Base-by-base conservation (phyloP, 2,888 invertebrate species). In the Eristalis arbustorum region DNA sequence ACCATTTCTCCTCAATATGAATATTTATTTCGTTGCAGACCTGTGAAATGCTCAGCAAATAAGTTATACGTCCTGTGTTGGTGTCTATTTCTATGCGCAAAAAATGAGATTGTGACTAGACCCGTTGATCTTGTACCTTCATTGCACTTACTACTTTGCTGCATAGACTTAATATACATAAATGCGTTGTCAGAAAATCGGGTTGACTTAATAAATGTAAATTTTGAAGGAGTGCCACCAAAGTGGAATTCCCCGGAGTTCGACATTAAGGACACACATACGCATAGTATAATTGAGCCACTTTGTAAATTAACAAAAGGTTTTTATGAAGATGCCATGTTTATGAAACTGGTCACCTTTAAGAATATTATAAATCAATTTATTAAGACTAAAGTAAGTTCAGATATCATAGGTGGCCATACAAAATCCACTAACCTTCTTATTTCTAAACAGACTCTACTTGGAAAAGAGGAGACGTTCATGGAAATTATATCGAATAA, bases 81-180 rank as follows among this genome's bases (percentile, higher is more conserved):
- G 99, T 97, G 97, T 69, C 93, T 99, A 80, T 99, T 98, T 93
- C 95, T 98, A 42, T 96, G 97, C 91, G 96, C 98, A 14, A 97
- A 97, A 93, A 97, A 97, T 68, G 96, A 97, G 91, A 96, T 97
- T 91, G 95, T 96, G 59, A 95, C 96, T 73, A 96, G 97, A 31
- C 96, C 97, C 66, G 97, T 98, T 91, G 99, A 99, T 93, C 94
- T 99, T 77, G 98, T 99, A 1, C 98, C 97, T 91, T 98, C 98
- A 88, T 98, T 97, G 91, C 98, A 99, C 93, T 94, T 99, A 66
- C 93, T 99, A 67, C 94, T 98, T 78, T 97, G 98, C 80, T 97
- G 98, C 92, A 95, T 98, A 89, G 99, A 99, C 94, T 95, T 97
- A 91, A 95, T 98, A 74, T 99, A 96, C 93, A 95, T 95, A 81